A percentile compares a stretch with the other conserved stretches of the same genome.
These are phyloP conservation scores for Catotricha subobsoleta DNA, from an alignment of 2,888 invertebrate species.

Conservation along the genomic window DNA sequence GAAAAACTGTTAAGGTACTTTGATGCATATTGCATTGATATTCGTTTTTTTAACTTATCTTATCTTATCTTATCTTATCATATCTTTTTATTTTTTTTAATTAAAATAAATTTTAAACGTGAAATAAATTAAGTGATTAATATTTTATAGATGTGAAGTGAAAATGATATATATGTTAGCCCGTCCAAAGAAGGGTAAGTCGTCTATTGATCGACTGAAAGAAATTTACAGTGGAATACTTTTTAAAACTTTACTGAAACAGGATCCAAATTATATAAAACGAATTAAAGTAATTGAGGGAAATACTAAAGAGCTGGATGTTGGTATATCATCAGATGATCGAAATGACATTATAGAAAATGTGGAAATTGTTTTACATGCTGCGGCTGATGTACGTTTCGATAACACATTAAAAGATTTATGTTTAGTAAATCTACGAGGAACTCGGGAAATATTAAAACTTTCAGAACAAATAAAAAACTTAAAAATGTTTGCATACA, in stretches of 20 bases:
- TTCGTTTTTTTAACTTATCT: not conserved
- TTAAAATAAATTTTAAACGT: not conserved
- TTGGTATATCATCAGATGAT: constrained; percentile 14
- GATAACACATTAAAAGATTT: constrained; percentile 14
- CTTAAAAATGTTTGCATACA: constrained; percentile 13
- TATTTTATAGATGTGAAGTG: constrained; percentile 12
- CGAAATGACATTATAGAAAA: constrained; percentile 13
- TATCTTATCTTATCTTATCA: not conserved
- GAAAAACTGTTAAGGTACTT: constrained; percentile 16
- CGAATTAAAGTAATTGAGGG: constrained; percentile 16
- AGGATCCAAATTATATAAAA: constrained; percentile 12
- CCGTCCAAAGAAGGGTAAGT: constrained; percentile 13
- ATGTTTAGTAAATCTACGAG: constrained; percentile 15
- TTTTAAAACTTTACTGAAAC: constrained; percentile 7
- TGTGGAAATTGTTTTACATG: constrained; percentile 17
- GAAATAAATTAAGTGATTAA: not conserved
- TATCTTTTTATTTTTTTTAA: not conserved
- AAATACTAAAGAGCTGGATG: constrained; percentile 12
- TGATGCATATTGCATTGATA: not conserved
- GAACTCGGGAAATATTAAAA: constrained; percentile 15
- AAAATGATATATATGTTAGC: constrained; percentile 13
- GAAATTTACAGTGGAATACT: constrained; percentile 11
- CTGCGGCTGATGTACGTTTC: constrained; percentile 17
- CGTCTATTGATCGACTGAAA: constrained; percentile 11
- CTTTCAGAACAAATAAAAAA: constrained; percentile 12